These are phyloP conservation scores for Dendrolimus punctatus DNA, from an alignment of 1,140 invertebrate genomes.

Conservation along the genomic window DNA sequence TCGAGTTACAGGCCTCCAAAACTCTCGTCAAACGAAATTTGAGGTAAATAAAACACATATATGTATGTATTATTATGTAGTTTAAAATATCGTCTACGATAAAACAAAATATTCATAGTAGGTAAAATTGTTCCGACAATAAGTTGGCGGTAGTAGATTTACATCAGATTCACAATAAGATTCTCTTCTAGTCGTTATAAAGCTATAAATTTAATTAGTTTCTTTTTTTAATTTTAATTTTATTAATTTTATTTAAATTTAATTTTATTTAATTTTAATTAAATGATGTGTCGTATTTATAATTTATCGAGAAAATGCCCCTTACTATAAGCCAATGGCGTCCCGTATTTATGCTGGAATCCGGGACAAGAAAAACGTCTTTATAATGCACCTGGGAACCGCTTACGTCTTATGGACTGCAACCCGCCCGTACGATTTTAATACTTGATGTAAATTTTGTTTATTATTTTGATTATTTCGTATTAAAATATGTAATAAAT, in stretches of 20 bases:
- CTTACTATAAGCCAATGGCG: conserved; percentile 26
- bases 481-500: not conserved
- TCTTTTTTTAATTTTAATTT: too few species aligned
- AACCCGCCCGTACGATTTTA: conserved; percentile 23
- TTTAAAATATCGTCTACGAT: too few species aligned
- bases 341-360: conserved; percentile 14
- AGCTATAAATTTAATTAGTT: not conserved
- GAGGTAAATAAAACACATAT: too few species aligned
- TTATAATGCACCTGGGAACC: conserved; percentile 46
- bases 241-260: too few species aligned
- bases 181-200: not conserved
- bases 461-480: not conserved
- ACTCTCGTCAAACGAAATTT: too few species aligned
- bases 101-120: too few species aligned
- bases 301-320: conserved; percentile 7
- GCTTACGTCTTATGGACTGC: conserved; percentile 13
- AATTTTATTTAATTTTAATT: not conserved
- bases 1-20: too few species aligned
- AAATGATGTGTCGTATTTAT: not conserved
- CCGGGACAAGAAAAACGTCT: conserved; percentile 53
- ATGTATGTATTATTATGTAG: too few species aligned
- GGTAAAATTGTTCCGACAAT: too few species aligned
- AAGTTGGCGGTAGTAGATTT: not conserved
- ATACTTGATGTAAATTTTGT: conserved; percentile 17
- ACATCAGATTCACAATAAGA: conserved; percentile 1